Evolutionary conservation across 2,113 vertebrate genomes (phyloP).

Genomic region (Saimiri boliviensis): DNA sequence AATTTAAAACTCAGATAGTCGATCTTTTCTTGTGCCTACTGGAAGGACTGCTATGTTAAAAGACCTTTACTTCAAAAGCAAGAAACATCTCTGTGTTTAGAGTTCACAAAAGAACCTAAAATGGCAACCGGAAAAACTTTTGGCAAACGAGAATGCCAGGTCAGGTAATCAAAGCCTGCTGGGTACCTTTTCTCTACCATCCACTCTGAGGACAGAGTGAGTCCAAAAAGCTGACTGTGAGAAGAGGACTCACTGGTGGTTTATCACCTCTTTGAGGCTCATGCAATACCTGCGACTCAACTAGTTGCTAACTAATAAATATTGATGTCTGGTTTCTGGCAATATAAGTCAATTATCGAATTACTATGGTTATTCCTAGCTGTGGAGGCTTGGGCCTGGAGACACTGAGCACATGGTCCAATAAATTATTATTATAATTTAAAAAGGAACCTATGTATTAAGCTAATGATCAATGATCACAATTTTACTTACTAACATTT

Average conservation of each 20-base stretch:
- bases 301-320: neutral
- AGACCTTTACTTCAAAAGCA: slow-evolving; percentile 41
- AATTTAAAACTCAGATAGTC: neutral
- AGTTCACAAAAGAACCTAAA: slow-evolving; percentile 14
- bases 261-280: neutral
- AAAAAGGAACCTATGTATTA: neutral
- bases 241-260: neutral
- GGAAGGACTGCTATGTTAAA: slow-evolving; percentile 32
- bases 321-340: neutral
- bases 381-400: neutral
- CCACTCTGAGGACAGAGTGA: neutral
- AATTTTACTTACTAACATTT: neutral
- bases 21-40: slow-evolving; percentile 8
- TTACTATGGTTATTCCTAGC: neutral
- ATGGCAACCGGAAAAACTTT: slow-evolving; percentile 8
- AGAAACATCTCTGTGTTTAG: slow-evolving; percentile 12
- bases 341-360: neutral
- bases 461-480: slow-evolving; percentile 11
- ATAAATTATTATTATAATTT: neutral
- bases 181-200: neutral
- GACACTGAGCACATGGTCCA: neutral
- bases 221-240: neutral
- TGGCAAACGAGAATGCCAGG: neutral
- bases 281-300: neutral
- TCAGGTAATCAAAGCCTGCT: slow-evolving; percentile 1